Evolutionary conservation across 1,140 invertebrate species (phyloP), one percentile per base, ranked within the genome.

Genomic region (Ooceraea biroi): DNA sequence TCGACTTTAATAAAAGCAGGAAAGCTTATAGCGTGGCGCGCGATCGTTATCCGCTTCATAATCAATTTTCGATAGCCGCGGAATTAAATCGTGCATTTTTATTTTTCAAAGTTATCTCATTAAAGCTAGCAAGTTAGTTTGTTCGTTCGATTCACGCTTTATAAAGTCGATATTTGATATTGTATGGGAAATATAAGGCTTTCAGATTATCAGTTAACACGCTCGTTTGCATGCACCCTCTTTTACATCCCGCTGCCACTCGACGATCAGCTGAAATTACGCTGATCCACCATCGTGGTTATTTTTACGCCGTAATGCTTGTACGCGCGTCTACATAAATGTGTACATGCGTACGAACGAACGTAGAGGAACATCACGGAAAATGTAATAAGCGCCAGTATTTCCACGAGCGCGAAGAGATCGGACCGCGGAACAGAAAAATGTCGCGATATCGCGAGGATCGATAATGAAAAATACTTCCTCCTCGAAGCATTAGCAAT

Each of bases 131-230:
- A 22, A 57, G 50, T 36, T 14, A 52, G 48, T 82, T 65, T 71
- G 85, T 46, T 73, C 30, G 74, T 46, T 52, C 61, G 60, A 36
- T 11, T 41, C 50, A 72, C 65, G 72, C 52, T 77, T 11, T 52
- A 52, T 66, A 57, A 52, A 69, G 66, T 84, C 80, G 63, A 87
- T 88, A 88, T 88, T 87, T 86, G 60, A 58, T 60, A 65, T 88
- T 76, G 22, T 63, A 36, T 68, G 36, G n/a, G 5, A 25, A 46
- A 50, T 50, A 73, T 52, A 46, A 83, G 73, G 65, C 30, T 77
- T 86, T 83, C 52, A 78, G 78, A 86, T 83, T 87, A 83, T 86
- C 80, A 83, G 80, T 83, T 86, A 86, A 69, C 78, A 50, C 44
- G 57, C 61, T 74, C 22, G 22, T 82, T 65, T 27, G n/a, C 72